A percentile compares a stretch with the other conserved stretches of the same genome.
Evolutionary conservation across 2,888 invertebrate species (phyloP).

Genomic region (Platerodrilus igneus): DNA sequence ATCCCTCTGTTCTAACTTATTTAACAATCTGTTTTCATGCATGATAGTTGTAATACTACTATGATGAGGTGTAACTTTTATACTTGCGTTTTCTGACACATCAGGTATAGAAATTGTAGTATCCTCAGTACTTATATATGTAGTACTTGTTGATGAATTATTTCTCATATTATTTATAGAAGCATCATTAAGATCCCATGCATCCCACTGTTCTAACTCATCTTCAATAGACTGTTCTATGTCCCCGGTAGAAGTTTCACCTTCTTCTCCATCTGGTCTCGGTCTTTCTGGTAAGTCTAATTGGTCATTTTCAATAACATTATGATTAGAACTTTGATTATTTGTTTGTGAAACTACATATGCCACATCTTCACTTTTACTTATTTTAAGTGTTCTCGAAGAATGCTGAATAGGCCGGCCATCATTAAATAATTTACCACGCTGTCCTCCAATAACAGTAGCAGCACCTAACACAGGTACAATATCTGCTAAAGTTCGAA

Average conservation of each 20-base stretch:
- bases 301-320: conserved; percentile 43
- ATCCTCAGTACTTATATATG: neutral
- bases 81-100: too few relatives aligned
- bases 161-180: too few relatives aligned
- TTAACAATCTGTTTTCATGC: too few relatives aligned
- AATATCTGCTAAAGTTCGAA: conserved; percentile 76
- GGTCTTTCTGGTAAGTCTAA: conserved; percentile 65
- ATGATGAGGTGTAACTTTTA: too few relatives aligned
- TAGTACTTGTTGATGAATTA: neutral
- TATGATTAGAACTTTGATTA: too few relatives aligned
- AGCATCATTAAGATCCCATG: conserved; percentile 64
- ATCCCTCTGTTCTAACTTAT: too few relatives aligned
- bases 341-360: too few relatives aligned
- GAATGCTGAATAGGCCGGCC: conserved; percentile 62
- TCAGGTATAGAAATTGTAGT: too few relatives aligned
- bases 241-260: conserved; percentile 50
- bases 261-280: conserved; percentile 81
- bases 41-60: too few relatives aligned
- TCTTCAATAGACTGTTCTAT: conserved; percentile 47
- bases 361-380: neutral
- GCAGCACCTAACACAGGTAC: conserved; percentile 81
- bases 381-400: conserved; percentile 14
- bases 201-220: conserved; percentile 74
- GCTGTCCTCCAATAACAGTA: conserved; percentile 79
- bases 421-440: conserved; percentile 78